phyloP scores from a whole-genome alignment of 2,797 vertebrate genomes.

The Rhodeus uyekii region DNA sequence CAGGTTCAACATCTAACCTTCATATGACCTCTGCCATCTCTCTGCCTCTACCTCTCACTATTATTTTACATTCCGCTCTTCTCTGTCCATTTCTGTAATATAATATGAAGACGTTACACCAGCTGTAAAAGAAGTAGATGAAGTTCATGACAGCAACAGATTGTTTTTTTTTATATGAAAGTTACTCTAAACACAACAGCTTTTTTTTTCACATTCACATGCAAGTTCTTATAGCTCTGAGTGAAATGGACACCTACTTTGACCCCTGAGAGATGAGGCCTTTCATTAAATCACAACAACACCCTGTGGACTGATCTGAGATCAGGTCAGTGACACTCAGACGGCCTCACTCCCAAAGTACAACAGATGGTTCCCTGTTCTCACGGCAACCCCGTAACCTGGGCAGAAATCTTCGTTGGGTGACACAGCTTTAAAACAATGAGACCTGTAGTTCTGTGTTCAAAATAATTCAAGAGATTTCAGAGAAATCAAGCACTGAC shows the following conservation, averaged over 20 bases:
- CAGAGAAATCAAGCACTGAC: background rate
- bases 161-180: background rate
- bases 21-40: slow-evolving; percentile 40
- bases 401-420: slow-evolving; percentile 5
- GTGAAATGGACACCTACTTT: slow-evolving; percentile 24
- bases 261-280: slow-evolving; percentile 33
- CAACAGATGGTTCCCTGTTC: slow-evolving; percentile 28
- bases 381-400: slow-evolving; percentile 10
- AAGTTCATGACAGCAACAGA: background rate
- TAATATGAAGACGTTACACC: background rate
- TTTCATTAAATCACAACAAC: slow-evolving; percentile 39
- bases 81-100: background rate
- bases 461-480: background rate
- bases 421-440: background rate
- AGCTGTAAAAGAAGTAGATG: background rate
- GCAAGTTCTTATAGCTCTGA: background rate
- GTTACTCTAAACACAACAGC: background rate
- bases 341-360: slow-evolving; percentile 17
- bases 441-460: background rate
- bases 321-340: slow-evolving; percentile 33
- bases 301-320: slow-evolving; percentile 39
- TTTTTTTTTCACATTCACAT: too few species aligned
- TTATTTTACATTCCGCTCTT: background rate
- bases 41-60: background rate
- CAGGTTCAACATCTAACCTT: slow-evolving; percentile 25